phyloP scores from a whole-genome alignment of 1,140 invertebrate species.

The Trinorchestia longiramus region DNA sequence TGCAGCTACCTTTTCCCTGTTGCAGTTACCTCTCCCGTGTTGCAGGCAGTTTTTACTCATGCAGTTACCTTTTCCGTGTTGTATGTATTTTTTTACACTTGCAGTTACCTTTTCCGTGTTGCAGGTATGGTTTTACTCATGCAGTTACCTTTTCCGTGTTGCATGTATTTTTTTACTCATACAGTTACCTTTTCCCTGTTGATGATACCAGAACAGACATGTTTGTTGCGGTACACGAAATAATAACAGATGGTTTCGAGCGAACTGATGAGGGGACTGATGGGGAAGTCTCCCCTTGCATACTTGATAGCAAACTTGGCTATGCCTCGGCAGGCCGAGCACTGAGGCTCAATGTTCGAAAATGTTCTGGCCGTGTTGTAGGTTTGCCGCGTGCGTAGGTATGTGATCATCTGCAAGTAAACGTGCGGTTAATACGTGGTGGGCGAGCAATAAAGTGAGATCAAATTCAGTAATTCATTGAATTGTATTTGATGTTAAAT shows the following conservation, averaged over 20 bases:
- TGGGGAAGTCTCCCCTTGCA: conserved; percentile 54
- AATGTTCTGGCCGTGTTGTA: conserved; percentile 61
- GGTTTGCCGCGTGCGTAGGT: not conserved
- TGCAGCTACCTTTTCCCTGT: conserved; percentile 62
- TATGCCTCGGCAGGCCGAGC: conserved; percentile 59
- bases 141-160: conserved; percentile 64
- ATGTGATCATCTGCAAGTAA: not conserved
- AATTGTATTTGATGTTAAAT: no score
- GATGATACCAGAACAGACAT: conserved; percentile 62
- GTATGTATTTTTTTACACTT: conserved; percentile 58
- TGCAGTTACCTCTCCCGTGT: conserved; percentile 61
- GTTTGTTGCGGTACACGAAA: conserved; percentile 57
- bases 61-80: conserved; percentile 56
- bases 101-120: conserved; percentile 61
- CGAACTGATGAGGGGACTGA: conserved; percentile 60
- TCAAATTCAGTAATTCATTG: no score
- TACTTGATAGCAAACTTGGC: conserved; percentile 61
- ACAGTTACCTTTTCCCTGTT: conserved; percentile 65
- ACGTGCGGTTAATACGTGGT: no score
- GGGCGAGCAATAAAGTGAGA: no score
- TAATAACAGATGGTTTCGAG: conserved; percentile 64
- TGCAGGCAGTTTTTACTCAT: conserved; percentile 60
- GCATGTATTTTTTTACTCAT: no score
- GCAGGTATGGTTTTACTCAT: no score
- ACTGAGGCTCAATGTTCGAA: conserved; percentile 51